A percentile compares a stretch with the other conserved stretches of the same genome.
Evolutionary conservation across 2,888 invertebrate genomes (phyloP).

Genomic region (Graphium colonna): DNA sequence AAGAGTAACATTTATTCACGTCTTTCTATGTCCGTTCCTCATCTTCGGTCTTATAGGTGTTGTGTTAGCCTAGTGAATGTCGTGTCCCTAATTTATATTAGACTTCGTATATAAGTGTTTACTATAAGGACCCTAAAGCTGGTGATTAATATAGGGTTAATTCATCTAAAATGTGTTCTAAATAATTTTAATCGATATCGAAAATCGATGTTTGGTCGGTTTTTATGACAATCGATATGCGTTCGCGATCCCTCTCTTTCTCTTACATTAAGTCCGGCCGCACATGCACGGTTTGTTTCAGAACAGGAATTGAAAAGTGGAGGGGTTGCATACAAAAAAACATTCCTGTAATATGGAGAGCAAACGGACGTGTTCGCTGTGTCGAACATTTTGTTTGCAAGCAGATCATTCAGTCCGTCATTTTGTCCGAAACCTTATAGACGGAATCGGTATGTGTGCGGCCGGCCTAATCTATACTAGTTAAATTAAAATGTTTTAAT

Average conservation of each 20-base stretch:
- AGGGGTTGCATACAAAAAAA: too few species aligned
- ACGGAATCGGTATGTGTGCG: too few species aligned
- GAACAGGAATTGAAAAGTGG: too few species aligned
- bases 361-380: too few species aligned
- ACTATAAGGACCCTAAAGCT: conserved; percentile 63
- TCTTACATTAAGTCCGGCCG: too few species aligned
- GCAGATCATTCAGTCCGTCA: too few species aligned
- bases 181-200: conserved; percentile 26
- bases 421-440: too few species aligned
- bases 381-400: too few species aligned
- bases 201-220: conserved; percentile 4
- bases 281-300: too few species aligned
- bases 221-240: background rate
- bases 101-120: conserved; percentile 23
- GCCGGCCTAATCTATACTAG: too few species aligned
- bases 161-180: conserved; percentile 54
- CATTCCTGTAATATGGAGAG: too few species aligned
- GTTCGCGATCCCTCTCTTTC: too few species aligned
- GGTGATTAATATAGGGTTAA: conserved; percentile 43
- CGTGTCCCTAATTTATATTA: conserved; percentile 64
- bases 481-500: background rate
- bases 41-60: conserved; percentile 77
- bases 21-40: conserved; percentile 78
- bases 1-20: conserved; percentile 49
- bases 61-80: conserved; percentile 76